phyloP scores from a whole-genome alignment of 2,888 invertebrate genomes.

The Drosophila eohydei region DNA sequence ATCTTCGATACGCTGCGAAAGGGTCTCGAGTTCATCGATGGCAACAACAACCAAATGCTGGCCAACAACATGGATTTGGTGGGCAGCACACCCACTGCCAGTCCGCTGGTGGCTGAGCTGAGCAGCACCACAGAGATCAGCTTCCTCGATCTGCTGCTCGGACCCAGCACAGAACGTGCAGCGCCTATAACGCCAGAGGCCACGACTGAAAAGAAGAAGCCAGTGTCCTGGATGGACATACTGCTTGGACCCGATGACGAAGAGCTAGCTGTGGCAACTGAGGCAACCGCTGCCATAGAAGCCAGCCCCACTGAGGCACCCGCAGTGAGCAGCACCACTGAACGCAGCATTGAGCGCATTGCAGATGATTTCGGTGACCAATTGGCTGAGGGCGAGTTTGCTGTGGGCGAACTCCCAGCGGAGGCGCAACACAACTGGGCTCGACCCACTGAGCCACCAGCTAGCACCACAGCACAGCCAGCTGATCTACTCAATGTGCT shows the following conservation, averaged over 20 bases:
- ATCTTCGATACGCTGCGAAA: conserved; percentile 83
- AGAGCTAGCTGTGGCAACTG: conserved; percentile 40
- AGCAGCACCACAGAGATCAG: conserved; percentile 73
- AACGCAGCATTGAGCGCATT: conserved; percentile 63
- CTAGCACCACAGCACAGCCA: conserved; percentile 32
- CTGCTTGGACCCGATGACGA: conserved; percentile 78
- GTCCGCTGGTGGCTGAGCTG: conserved; percentile 1
- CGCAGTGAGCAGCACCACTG: conserved; percentile 18
- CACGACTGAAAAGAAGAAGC: conserved; percentile 62
- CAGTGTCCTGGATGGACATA: conserved; percentile 77
- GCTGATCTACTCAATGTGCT: conserved; percentile 66
- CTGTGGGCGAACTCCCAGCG: conserved; percentile 70
- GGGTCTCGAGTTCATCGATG: conserved; percentile 83
- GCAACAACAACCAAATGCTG: conserved; percentile 78
- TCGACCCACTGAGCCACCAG: neutral
- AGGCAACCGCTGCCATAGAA: conserved; percentile 22
- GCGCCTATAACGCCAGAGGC: conserved; percentile 39
- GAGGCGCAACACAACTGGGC: conserved; percentile 63
- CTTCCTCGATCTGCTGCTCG: conserved; percentile 79
- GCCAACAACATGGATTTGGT: conserved; percentile 73
- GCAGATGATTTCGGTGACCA: conserved; percentile 71
- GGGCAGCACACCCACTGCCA: conserved; percentile 9
- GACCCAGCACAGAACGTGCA: conserved; percentile 65
- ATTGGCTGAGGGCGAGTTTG: conserved; percentile 63
- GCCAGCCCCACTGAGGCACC: conserved; percentile 21